A percentile compares a stretch with the other conserved stretches of the same genome.
These are phyloP conservation scores for Mohoua ochrocephala DNA, from an alignment of 2,113 vertebrate genomes.

Conservation along the genomic window DNA sequence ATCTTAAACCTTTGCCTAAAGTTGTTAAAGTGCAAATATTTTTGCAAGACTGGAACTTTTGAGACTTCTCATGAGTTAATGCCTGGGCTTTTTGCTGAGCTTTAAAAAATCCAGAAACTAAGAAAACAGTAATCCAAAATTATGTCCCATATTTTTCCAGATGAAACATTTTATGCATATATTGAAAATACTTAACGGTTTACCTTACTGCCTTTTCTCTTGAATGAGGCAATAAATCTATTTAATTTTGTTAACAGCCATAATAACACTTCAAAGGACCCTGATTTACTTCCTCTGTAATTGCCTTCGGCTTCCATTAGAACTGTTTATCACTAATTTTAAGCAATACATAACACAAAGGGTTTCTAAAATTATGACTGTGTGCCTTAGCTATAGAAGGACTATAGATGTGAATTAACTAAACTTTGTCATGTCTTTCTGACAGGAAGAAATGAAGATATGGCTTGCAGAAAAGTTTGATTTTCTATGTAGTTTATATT, in stretches of 20 bases:
- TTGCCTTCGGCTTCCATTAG: background rate
- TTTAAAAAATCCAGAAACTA: background rate
- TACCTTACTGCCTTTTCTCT: background rate
- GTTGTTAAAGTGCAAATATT: background rate
- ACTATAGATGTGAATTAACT: background rate
- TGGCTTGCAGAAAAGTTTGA: background rate
- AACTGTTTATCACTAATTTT: background rate
- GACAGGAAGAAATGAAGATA: background rate
- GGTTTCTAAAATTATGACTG: background rate
- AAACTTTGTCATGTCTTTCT: background rate
- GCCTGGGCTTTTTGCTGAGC: background rate
- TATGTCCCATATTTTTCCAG: background rate
- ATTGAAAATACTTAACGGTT: background rate
- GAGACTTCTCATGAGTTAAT: background rate
- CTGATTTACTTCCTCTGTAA: background rate
- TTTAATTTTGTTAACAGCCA: background rate
- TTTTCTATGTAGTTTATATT: background rate
- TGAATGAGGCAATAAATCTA: background rate
- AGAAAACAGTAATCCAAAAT: background rate
- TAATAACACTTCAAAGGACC: background rate
- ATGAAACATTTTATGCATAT: background rate
- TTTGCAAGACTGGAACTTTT: background rate
- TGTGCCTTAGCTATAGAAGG: background rate
- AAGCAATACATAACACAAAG: background rate
- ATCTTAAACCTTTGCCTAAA: background rate